Conservation (phyloP, 2,113 vertebrate genomes). For the Brachyhypopomus gauderio region DNA sequence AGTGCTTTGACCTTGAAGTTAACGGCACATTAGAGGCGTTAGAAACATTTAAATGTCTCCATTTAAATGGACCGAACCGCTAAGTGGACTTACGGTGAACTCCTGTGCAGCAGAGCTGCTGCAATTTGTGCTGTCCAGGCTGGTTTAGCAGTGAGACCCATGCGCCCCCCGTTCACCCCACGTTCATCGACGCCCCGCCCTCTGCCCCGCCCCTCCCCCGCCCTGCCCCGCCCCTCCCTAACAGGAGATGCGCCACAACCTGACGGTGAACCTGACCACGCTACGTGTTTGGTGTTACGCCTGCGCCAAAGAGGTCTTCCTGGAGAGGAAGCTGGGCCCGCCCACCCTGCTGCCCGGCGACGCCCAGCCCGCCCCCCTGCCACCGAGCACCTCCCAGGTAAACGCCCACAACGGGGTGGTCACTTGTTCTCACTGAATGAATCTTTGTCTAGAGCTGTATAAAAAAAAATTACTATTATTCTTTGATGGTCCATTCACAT, state of each 20-base stretch:
- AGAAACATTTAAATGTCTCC: too few species aligned
- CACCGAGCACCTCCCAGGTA: constrained; percentile 80
- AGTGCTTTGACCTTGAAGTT: too few species aligned
- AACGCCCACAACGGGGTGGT: neutral
- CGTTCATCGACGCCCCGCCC: too few species aligned
- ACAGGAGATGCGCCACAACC: constrained; percentile 90
- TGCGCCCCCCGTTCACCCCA: too few species aligned
- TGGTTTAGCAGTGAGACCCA: neutral
- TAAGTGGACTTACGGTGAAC: too few species aligned
- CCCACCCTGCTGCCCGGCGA: constrained; percentile 71
- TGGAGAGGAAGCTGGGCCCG: constrained; percentile 90
- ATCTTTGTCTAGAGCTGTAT: neutral
- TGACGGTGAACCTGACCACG: constrained; percentile 97
- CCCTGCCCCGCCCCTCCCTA: neutral
- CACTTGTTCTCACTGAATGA: neutral
- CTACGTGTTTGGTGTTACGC: constrained; percentile 97
- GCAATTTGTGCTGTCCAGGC: too few species aligned
- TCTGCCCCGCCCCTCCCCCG: neutral
- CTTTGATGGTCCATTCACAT: too few species aligned
- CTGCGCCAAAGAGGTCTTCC: constrained; percentile 95
- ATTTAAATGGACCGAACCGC: too few species aligned
- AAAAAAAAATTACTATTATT: too few species aligned
- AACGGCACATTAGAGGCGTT: too few species aligned
- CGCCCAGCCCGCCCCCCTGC: constrained; percentile 72
- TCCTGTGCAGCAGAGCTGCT: too few species aligned